Base-by-base conservation (phyloP, 1,140 invertebrate genomes). In the Dinothrombium tinctorium region DNA sequence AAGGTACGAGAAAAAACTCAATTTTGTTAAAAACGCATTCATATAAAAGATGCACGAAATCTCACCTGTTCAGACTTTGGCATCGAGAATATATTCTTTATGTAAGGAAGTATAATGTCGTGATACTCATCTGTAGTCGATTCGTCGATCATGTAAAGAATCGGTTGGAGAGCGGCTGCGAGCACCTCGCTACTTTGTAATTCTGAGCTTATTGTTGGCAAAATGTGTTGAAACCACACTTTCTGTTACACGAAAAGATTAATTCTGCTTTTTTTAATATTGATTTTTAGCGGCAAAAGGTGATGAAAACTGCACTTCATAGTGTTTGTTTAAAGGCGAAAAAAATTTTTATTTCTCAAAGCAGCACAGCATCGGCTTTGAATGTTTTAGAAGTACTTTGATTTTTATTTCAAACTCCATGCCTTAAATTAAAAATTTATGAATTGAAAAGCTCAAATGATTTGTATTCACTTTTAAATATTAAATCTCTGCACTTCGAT, bases 201-300 rank as follows among this genome's bases (percentile, higher is more conserved):
- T 57, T 92, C 84, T 37, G 72, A 66, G 53, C 81, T 72, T 35
- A 94, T 61, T 53, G 73, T 74, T 17, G 83, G 83, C 75, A 86
- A 86, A 17, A 92, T 72, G 56, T 86, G 78, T 58, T 83, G 76
- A 63, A 86, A 92, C 70, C 84, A 82, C 12, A 92, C 62, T 80
- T 92, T 92, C 87, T 94, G n/a, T 7, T 12, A 2, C 12, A 25
- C n/a, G 4, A 37, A 37, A 29, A 8, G 22, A 37, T 37, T 37
- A 37, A 4, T 37, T 37, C 15, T 29, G 28, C 9, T 29, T 14
- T 14, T 29, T 29, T 29, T 29, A n/a, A n/a, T n/a, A n/a, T 29
- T 14, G 14, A 9, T 29, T 14, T 29, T 9, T 9, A 29, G 9
- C 9, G 9, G 28, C 9, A 29, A n/a, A 29, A 9, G 28, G 28